A percentile compares a stretch with the other conserved stretches of the same genome.
Conservation (phyloP, 2,797 vertebrate species). For the Liparis tanakae region DNA sequence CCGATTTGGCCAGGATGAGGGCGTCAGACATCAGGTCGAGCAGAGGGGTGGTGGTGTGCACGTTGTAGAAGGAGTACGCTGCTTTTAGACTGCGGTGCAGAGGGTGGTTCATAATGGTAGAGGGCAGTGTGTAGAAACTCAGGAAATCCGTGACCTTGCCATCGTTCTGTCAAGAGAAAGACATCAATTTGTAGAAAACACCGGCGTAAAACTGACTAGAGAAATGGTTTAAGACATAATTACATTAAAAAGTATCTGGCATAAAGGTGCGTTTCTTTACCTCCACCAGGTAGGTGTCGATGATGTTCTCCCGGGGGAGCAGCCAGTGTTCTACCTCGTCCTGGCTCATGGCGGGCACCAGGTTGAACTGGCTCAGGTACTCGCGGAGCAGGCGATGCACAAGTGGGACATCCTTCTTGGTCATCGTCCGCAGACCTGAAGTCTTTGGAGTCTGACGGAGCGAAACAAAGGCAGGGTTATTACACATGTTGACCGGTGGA, state of each 20-base stretch:
- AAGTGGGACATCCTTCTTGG: slow-evolving; percentile 88
- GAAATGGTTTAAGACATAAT: not conserved
- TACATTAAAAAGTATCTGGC: not conserved
- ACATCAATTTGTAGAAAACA: not conserved
- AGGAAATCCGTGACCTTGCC: slow-evolving; percentile 95
- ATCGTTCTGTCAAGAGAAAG: slow-evolving; percentile 78
- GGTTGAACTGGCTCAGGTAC: slow-evolving; percentile 93
- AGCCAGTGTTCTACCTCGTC: slow-evolving; percentile 98
- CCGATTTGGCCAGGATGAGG: slow-evolving; percentile 96
- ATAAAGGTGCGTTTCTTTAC: slow-evolving; percentile 71
- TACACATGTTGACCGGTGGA: no score
- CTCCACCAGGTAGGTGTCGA: slow-evolving; percentile 96
- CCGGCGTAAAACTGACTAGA: not conserved
- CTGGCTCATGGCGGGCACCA: slow-evolving; percentile 90
- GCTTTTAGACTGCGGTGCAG: slow-evolving; percentile 98
- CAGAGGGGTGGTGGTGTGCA: slow-evolving; percentile 93
- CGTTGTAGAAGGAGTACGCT: slow-evolving; percentile 98
- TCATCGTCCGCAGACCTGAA: slow-evolving; percentile 90
- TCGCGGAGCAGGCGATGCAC: slow-evolving; percentile 90
- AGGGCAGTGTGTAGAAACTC: slow-evolving; percentile 98
- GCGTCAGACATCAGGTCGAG: slow-evolving; percentile 98
- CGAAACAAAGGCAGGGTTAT: not conserved
- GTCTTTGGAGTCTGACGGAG: slow-evolving; percentile 89
- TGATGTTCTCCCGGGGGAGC: slow-evolving; percentile 95
- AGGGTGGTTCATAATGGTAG: slow-evolving; percentile 98